Evolutionary conservation across 2,113 vertebrate species (phyloP).

Genomic region (Conger conger): DNA sequence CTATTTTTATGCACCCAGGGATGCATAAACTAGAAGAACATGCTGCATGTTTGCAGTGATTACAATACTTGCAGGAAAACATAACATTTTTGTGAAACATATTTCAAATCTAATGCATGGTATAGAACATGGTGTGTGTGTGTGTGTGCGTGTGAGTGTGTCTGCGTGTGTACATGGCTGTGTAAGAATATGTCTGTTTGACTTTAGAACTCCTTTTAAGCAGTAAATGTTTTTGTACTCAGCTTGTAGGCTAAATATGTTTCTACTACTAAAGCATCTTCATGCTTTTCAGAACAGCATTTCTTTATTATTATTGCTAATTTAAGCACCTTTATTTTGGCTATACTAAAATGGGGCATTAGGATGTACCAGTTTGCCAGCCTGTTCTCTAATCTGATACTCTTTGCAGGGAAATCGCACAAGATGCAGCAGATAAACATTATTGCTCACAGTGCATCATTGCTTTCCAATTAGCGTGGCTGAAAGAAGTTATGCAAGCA

Average conservation of each 20-base stretch:
- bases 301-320: not conserved
- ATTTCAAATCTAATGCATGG: too few species aligned
- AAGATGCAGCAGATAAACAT: not conserved
- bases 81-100: too few species aligned
- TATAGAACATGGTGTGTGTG: too few species aligned
- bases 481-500: not conserved
- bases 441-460: not conserved
- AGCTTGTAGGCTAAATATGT: not conserved
- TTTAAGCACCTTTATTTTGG: not conserved
- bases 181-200: too few species aligned
- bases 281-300: not conserved
- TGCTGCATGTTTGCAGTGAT: not conserved
- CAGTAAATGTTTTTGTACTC: not conserved
- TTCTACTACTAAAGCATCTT: not conserved
- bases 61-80: not conserved
- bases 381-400: not conserved
- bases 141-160: too few species aligned
- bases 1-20: too few species aligned
- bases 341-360: not conserved
- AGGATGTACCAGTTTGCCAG: not conserved
- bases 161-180: too few species aligned
- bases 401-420: not conserved
- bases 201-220: too few species aligned
- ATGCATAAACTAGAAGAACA: not conserved
- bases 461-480: not conserved